Percentiles rank a stretch among this genome's conserved stretches.
phyloP scores from a whole-genome alignment of 2,888 invertebrate genomes.

The Torymus auratus region DNA sequence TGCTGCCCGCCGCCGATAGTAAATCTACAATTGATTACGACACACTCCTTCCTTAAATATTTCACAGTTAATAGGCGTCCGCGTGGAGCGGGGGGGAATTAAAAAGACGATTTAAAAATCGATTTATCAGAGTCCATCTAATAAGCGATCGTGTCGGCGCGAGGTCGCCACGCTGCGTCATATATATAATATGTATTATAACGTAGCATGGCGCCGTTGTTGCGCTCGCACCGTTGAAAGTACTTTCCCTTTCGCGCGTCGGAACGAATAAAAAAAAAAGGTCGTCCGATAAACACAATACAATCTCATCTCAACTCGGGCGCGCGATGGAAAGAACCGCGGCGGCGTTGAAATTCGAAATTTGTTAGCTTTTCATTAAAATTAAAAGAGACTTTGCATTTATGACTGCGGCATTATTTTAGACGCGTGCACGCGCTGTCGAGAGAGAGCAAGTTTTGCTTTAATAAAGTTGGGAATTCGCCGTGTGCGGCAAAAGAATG shows the following conservation, averaged over 20 bases:
- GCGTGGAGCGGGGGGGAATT: background rate
- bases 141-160: constrained; percentile 15
- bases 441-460: background rate
- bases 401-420: background rate
- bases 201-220: background rate
- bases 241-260: constrained; percentile 21
- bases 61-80: constrained; percentile 4
- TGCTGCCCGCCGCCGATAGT: background rate
- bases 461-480: background rate
- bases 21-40: constrained; percentile 46
- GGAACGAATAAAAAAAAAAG: background rate
- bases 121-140: constrained; percentile 43
- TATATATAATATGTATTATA: background rate
- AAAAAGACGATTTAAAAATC: constrained; percentile 44
- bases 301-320: constrained; percentile 34
- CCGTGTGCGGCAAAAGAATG: no score
- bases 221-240: constrained; percentile 5
- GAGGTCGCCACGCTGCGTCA: background rate
- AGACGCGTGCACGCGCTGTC: background rate
- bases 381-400: constrained; percentile 11
- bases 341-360: constrained; percentile 14
- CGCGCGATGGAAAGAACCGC: background rate
- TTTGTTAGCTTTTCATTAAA: constrained; percentile 16
- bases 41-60: constrained; percentile 27
- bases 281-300: constrained; percentile 8